Evolutionary conservation across 2,113 vertebrate species (phyloP).

Genomic region (Etia nguti): DNA sequence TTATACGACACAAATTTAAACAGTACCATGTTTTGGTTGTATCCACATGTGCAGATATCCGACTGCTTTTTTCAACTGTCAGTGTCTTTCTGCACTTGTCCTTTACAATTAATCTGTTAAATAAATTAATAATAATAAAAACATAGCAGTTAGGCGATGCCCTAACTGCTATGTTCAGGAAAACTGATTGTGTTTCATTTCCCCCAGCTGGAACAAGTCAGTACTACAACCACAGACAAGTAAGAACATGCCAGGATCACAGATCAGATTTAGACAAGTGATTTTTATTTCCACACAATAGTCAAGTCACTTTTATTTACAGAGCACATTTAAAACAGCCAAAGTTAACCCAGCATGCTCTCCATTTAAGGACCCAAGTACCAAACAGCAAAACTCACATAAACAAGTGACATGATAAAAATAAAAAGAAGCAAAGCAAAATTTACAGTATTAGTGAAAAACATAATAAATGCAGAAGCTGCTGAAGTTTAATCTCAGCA

Average conservation of each 20-base stretch:
- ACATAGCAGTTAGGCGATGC: background rate
- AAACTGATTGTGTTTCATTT: background rate
- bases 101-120: background rate
- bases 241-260: background rate
- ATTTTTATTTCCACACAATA: background rate
- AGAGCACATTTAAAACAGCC: background rate
- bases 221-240: background rate
- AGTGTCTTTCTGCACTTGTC: background rate
- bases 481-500: background rate
- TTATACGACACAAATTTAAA: background rate
- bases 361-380: background rate
- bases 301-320: background rate
- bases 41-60: background rate
- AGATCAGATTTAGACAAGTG: background rate
- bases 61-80: background rate
- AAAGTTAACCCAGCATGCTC: background rate
- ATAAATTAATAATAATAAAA: background rate
- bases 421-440: background rate
- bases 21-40: background rate
- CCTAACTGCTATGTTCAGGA: background rate
- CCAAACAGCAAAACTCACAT: background rate
- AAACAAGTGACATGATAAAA: background rate
- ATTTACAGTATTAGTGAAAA: background rate
- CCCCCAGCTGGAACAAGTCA: slow-evolving; percentile 27
- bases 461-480: background rate